Evolutionary conservation across 2,888 invertebrate genomes (phyloP), one percentile per base, ranked within the genome.

Genomic region (Achlya flavicornis): DNA sequence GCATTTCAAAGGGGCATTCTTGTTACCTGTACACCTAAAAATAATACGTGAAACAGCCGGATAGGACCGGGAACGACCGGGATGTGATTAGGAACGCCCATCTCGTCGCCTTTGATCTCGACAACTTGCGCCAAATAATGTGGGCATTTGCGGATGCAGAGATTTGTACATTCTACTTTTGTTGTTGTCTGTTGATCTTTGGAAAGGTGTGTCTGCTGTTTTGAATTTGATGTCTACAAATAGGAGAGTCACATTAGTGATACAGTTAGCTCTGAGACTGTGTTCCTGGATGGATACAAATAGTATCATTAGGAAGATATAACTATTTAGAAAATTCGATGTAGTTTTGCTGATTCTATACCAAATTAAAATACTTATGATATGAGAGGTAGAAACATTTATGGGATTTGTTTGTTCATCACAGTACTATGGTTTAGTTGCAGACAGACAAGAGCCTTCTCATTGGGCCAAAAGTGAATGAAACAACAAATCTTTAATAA

Each of bases 1-100:
- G 83, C 80, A 85, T 92, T 92, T 92, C 92, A 92, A 92, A 93
- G 92, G 85, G 80, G 89, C 90, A 91, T 92, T 92, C 91, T 90
- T 89, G 91, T 91, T 93, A 93, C 93, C 93, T 93, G 93, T 91
- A 75, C 78, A 83, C 89, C 60, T 90, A 91, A 90, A 91, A 87
- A 92, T 91, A 91, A 73, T 73, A 70, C 74, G 72, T 75, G 80
- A 72, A 78, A 80, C 80, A 76, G 78, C 82, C 82, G 83, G 83
- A 81, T 81, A 79, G 83, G 75, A 66, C 69, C 63, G 60, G 43
- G 69, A 77, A 76, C 80, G 76, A 69, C 66, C 80, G 80, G 83
- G 82, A 82, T 81, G 82, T 81, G 80, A 83, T 83, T 82, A 80
- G 81, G 72, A 83, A 83, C 89, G 88, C 87, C 85, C 81, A 73